A percentile compares a stretch with the other conserved stretches of the same genome.
phyloP scores from a whole-genome alignment of 2,888 invertebrate genomes.

The Aleiodes alternator region DNA sequence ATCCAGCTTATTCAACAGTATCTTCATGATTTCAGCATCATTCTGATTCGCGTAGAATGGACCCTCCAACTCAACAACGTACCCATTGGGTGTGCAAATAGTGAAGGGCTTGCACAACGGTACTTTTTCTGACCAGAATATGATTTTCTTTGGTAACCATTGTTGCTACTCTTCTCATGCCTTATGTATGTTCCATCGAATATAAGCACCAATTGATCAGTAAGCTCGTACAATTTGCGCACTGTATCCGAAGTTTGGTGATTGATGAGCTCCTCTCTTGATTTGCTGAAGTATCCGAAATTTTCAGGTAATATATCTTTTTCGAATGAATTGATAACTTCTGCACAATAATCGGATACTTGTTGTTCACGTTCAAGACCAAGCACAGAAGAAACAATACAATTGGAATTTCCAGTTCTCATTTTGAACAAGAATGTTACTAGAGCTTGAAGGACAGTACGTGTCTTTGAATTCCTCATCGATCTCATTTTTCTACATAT shows the following conservation, averaged over 20 bases:
- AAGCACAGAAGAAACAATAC: slow-evolving; percentile 62
- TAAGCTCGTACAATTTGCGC: slow-evolving; percentile 47
- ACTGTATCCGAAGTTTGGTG: slow-evolving; percentile 50
- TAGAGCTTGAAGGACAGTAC: slow-evolving; percentile 28
- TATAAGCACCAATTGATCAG: no score
- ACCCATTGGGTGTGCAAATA: not conserved
- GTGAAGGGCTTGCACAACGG: not conserved
- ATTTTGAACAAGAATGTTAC: slow-evolving; percentile 36
- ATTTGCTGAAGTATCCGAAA: no score
- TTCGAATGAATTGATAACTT: no score
- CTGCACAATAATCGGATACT: no score
- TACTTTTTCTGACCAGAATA: not conserved
- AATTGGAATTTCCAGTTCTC: slow-evolving; percentile 57
- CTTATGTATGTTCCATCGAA: no score
- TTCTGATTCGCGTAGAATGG: not conserved
- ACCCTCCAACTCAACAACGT: not conserved
- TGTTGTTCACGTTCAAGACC: no score
- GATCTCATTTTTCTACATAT: slow-evolving; percentile 32
- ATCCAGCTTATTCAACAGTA: not conserved
- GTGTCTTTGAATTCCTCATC: slow-evolving; percentile 18
- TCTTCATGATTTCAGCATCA: not conserved
- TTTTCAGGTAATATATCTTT: no score
- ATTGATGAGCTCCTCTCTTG: no score
- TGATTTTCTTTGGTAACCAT: not conserved
- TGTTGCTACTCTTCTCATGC: no score